Conservation (phyloP, 2,888 invertebrate species). For the Gisinianus flammeolus region DNA sequence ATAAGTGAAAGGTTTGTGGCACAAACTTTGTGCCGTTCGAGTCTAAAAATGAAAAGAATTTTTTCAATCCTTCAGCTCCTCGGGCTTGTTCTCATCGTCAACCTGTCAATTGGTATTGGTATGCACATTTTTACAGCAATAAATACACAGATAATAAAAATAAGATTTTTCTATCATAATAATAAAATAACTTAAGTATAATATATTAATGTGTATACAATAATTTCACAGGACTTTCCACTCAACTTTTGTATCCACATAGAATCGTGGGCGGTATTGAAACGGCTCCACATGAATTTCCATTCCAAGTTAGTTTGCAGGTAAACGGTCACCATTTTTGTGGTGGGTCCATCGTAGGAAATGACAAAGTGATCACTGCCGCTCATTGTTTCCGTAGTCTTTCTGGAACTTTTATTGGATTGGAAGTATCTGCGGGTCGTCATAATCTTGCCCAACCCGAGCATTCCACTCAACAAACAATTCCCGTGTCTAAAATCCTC, state of each 20-base stretch:
- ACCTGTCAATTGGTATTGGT: background rate
- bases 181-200: too few species aligned
- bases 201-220: too few species aligned
- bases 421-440: background rate
- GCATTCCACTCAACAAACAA: background rate
- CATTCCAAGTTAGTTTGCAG: constrained; percentile 26
- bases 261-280: constrained; percentile 6
- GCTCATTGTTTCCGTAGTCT: constrained; percentile 14
- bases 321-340: constrained; percentile 15
- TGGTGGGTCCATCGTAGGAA: constrained; percentile 1
- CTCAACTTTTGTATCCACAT: background rate
- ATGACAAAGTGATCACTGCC: background rate
- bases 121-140: background rate
- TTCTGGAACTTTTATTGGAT: background rate
- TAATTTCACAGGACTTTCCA: background rate
- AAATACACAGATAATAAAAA: background rate
- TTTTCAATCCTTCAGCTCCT: background rate
- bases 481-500: background rate
- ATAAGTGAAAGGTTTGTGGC: too few species aligned
- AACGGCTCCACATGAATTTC: background rate
- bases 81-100: background rate
- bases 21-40: too few species aligned
- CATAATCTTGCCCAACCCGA: background rate
- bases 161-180: too few species aligned
- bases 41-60: too few species aligned